These are phyloP conservation scores for Iguana delicatissima DNA, from an alignment of 2,797 vertebrate species.

Conservation along the genomic window DNA sequence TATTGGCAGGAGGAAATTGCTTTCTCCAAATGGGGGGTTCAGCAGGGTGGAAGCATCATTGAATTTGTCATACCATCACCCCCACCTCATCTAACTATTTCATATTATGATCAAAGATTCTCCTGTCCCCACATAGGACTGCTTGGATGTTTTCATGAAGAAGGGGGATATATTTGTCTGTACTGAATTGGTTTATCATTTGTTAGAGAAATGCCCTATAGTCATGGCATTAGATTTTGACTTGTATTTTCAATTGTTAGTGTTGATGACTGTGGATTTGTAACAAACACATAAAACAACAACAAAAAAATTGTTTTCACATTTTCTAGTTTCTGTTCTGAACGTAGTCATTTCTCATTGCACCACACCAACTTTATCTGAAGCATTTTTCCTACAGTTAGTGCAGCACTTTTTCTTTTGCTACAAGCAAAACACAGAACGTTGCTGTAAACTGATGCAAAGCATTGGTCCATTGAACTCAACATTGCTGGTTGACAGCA, in stretches of 20 bases:
- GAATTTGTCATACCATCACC: no score
- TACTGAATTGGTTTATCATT: not conserved
- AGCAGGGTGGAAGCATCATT: no score
- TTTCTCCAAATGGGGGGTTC: no score
- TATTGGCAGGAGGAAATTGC: not conserved
- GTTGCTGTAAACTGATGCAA: not conserved
- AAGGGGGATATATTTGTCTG: not conserved
- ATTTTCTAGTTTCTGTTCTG: not conserved
- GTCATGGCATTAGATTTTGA: not conserved
- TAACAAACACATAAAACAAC: no score
- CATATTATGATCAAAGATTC: no score
- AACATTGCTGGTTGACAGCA: no score
- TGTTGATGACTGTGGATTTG: not conserved
- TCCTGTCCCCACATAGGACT: not conserved
- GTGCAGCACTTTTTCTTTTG: not conserved
- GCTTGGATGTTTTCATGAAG: not conserved
- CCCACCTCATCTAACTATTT: not conserved
- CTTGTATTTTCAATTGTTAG: not conserved
- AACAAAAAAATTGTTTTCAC: not conserved
- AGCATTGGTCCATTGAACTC: not conserved
- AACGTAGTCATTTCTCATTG: not conserved
- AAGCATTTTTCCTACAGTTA: not conserved
- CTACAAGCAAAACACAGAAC: not conserved
- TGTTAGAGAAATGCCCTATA: not conserved
- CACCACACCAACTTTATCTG: not conserved